A percentile compares a stretch with the other conserved stretches of the same genome.
phyloP scores from a whole-genome alignment of 2,797 vertebrate genomes.

The Leuciscus waleckii region DNA sequence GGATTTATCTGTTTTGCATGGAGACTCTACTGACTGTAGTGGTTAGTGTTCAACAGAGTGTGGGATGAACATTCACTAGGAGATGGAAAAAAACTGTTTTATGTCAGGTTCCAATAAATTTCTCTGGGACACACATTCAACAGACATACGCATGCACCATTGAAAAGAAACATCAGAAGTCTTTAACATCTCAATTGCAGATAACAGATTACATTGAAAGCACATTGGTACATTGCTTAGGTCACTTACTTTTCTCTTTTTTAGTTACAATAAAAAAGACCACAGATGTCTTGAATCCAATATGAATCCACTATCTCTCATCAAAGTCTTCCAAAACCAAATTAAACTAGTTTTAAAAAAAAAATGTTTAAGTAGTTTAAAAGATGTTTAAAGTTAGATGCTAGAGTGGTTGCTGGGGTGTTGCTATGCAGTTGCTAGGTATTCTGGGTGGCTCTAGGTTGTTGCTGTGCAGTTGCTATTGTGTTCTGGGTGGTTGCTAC shows the following conservation, averaged over 20 bases:
- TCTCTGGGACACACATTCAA: conserved; percentile 38
- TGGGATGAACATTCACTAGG: conserved; percentile 65
- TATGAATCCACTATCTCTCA: not conserved
- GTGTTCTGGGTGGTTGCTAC: not conserved
- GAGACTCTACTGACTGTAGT: conserved; percentile 53
- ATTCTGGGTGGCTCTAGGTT: no score
- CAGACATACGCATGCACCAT: not conserved
- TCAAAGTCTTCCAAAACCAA: not conserved
- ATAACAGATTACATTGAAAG: conserved; percentile 5
- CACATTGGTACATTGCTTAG: not conserved
- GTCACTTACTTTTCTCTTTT: not conserved
- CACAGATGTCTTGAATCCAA: not conserved
- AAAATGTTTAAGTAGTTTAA: no score
- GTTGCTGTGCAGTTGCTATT: not conserved
- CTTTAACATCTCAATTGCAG: no score
- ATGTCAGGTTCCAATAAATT: conserved; percentile 51
- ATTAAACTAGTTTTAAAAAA: not conserved
- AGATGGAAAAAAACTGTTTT: conserved; percentile 48
- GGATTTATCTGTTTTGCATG: conserved; percentile 64
- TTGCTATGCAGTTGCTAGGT: no score
- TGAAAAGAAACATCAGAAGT: not conserved
- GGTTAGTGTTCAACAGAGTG: conserved; percentile 64
- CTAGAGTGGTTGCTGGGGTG: not conserved
- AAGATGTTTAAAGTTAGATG: no score
- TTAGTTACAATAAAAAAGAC: not conserved